Conservation (phyloP, 2,797 vertebrate genomes). For the Pseudochromis fuscus region DNA sequence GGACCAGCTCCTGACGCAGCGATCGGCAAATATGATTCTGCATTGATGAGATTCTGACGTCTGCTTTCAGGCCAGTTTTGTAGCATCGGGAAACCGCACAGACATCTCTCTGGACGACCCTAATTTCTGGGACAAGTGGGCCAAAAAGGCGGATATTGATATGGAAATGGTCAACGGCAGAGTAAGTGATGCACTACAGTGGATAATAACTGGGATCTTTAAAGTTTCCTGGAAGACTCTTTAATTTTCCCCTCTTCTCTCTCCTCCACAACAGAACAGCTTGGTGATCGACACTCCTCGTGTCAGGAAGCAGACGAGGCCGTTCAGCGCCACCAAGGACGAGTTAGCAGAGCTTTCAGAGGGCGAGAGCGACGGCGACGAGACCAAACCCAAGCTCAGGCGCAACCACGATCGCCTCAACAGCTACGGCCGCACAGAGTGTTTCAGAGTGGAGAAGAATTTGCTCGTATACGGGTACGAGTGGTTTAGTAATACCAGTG, state of each 20-base stretch:
- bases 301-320: slow-evolving; percentile 96
- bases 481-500: not conserved
- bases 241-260: not conserved
- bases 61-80: slow-evolving; percentile 94
- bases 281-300: slow-evolving; percentile 98
- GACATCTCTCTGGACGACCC: slow-evolving; percentile 99
- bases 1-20: not conserved
- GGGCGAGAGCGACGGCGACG: slow-evolving; percentile 93
- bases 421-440: slow-evolving; percentile 96
- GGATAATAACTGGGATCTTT: not conserved
- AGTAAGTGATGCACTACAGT: slow-evolving; percentile 85
- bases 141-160: slow-evolving; percentile 98
- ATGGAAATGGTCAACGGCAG: slow-evolving; percentile 94
- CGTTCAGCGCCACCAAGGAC: slow-evolving; percentile 97
- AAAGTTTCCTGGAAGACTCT: not conserved
- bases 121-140: slow-evolving; percentile 99
- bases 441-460: slow-evolving; percentile 98
- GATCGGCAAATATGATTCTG: slow-evolving; percentile 18
- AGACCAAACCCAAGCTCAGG: slow-evolving; percentile 93
- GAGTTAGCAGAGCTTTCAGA: slow-evolving; percentile 96
- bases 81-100: slow-evolving; percentile 97
- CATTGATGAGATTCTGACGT: slow-evolving; percentile 50
- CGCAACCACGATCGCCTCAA: slow-evolving; percentile 92
- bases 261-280: slow-evolving; percentile 91
- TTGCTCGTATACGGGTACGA: slow-evolving; percentile 95